Evolutionary conservation across 2,113 vertebrate species (phyloP).

Genomic region (Speoplatyrhinus poulsoni): DNA sequence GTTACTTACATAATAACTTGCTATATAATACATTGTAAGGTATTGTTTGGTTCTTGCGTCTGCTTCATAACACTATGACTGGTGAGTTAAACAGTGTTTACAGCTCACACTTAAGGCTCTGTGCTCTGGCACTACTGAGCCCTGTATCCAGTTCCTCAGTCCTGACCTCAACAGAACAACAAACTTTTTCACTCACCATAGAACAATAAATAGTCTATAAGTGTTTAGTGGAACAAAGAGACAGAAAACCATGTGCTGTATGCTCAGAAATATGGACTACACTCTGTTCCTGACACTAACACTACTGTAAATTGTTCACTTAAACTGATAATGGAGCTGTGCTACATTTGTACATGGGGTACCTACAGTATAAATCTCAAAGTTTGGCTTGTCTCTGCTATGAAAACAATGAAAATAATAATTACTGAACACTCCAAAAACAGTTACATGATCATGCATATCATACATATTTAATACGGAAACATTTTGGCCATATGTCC

Average conservation of each 20-base stretch:
- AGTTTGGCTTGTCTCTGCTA: constrained; percentile 6
- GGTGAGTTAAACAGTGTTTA: constrained; percentile 42
- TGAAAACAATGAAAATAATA: too few species aligned
- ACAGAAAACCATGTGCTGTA: neutral
- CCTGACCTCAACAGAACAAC: constrained; percentile 6
- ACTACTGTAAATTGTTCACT: neutral
- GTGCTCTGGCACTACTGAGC: constrained; percentile 15
- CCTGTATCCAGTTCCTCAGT: constrained; percentile 14
- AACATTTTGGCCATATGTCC: neutral
- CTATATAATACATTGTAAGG: neutral
- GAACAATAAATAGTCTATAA: constrained; percentile 30
- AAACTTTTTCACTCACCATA: constrained; percentile 11
- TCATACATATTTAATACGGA: neutral
- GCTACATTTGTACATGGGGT: constrained; percentile 7
- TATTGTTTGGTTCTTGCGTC: neutral
- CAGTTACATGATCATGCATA: too few species aligned
- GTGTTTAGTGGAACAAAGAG: neutral
- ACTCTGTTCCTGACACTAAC: neutral
- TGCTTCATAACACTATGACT: constrained; percentile 14
- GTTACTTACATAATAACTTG: neutral
- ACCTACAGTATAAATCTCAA: constrained; percentile 6
- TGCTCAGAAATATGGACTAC: neutral
- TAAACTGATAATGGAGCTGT: neutral
- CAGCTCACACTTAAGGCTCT: constrained; percentile 22
- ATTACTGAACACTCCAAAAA: too few species aligned